A percentile compares a stretch with the other conserved stretches of the same genome.
Evolutionary conservation across 2,113 vertebrate species (phyloP).

Genomic region (Campylomormyrus tamandua): DNA sequence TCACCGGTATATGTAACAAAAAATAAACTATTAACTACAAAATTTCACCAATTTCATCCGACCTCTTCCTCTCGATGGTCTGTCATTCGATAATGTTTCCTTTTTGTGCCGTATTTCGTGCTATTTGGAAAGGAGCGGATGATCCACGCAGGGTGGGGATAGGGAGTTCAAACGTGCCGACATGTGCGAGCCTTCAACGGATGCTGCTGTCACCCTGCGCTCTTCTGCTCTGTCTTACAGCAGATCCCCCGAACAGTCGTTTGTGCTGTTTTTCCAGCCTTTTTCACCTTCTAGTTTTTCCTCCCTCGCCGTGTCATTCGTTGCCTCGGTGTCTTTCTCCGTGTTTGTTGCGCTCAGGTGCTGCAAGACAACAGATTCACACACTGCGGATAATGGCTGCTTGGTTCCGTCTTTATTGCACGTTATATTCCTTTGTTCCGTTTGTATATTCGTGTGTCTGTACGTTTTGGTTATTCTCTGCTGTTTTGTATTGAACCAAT

Average conservation of each 20-base stretch:
- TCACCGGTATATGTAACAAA: slow-evolving; percentile 14
- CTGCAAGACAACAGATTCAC: slow-evolving; percentile 48
- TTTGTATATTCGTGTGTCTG: slow-evolving; percentile 26
- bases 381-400: slow-evolving; percentile 62
- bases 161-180: slow-evolving; percentile 49
- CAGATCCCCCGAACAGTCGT: background rate
- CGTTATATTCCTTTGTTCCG: slow-evolving; percentile 53
- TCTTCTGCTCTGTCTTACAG: background rate
- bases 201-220: slow-evolving; percentile 40
- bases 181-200: slow-evolving; percentile 58
- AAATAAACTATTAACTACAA: slow-evolving; percentile 16
- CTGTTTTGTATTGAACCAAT: slow-evolving; percentile 12
- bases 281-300: background rate
- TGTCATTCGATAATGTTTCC: slow-evolving; percentile 17
- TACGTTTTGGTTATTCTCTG: slow-evolving; percentile 15
- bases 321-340: slow-evolving; percentile 42
- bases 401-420: slow-evolving; percentile 22
- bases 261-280: slow-evolving; percentile 2
- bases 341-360: slow-evolving; percentile 50
- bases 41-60: background rate
- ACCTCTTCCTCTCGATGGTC: background rate
- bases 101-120: slow-evolving; percentile 27
- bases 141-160: slow-evolving; percentile 54
- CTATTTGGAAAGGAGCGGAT: slow-evolving; percentile 18
- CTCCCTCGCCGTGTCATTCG: slow-evolving; percentile 35